Conservation (phyloP, 2,888 invertebrate genomes). For the Meiosimyza decipiens region DNA sequence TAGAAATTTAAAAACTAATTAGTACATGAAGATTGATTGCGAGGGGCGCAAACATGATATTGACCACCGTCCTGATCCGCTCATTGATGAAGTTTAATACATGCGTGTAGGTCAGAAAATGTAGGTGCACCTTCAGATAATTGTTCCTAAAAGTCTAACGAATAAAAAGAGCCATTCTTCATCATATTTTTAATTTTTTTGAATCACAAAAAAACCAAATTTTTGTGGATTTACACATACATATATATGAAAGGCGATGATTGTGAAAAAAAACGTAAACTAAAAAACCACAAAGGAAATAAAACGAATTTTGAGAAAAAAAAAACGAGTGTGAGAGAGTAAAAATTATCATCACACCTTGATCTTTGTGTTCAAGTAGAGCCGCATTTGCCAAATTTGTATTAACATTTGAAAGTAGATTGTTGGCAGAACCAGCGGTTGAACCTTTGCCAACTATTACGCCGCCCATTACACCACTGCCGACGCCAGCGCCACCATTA, state of each 20-base stretch:
- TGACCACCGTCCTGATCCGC: no score
- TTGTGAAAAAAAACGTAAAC: not conserved
- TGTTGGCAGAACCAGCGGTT: constrained; percentile 42
- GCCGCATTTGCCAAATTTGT: constrained; percentile 43
- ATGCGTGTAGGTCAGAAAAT: no score
- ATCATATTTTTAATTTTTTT: not conserved
- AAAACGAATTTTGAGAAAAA: constrained; percentile 17
- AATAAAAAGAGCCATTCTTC: no score
- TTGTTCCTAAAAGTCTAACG: no score
- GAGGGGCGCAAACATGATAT: no score
- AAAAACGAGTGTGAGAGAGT: constrained; percentile 1
- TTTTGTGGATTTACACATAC: not conserved
- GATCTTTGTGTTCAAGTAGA: constrained; percentile 65
- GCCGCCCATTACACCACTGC: constrained; percentile 22
- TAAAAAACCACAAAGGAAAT: constrained; percentile 29
- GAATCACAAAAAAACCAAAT: not conserved
- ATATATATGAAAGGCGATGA: not conserved
- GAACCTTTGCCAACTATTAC: constrained; percentile 36
- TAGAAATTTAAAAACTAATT: no score
- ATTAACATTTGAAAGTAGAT: constrained; percentile 28
- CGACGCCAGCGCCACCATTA: constrained; percentile 42
- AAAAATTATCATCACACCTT: constrained; percentile 67
- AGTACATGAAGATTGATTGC: no score
- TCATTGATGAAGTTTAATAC: no score
- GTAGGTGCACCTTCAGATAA: no score